Percentiles rank a stretch among this genome's conserved stretches.
phyloP scores from a whole-genome alignment of 2,888 invertebrate species.

The Glaucopsyche alexis region DNA sequence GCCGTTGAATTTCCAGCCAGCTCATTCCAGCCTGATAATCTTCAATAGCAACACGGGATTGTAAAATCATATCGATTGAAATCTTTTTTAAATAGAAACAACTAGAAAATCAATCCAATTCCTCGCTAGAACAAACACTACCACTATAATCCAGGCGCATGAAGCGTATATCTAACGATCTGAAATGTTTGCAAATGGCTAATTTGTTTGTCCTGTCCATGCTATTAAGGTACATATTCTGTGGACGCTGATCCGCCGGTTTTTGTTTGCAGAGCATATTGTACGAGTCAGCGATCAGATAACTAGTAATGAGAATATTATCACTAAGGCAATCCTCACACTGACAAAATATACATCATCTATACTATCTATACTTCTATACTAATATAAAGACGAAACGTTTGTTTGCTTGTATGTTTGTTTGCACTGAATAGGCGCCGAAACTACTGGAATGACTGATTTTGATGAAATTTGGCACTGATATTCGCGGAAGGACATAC shows the following conservation, averaged over 20 bases:
- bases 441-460: too few relatives aligned
- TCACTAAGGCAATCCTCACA: neutral
- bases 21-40: too few relatives aligned
- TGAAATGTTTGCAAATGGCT: constrained; percentile 17
- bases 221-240: neutral
- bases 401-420: too few relatives aligned
- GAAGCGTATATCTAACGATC: neutral
- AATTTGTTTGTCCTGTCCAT: constrained; percentile 2
- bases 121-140: neutral
- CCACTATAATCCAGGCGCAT: neutral
- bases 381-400: too few relatives aligned
- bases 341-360: neutral
- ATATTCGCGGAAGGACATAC: too few relatives aligned
- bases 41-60: too few relatives aligned
- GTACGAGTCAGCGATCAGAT: neutral
- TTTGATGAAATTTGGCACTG: too few relatives aligned
- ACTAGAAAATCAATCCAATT: neutral
- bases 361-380: too few relatives aligned
- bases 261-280: neutral
- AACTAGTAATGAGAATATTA: neutral
- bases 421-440: too few relatives aligned
- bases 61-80: too few relatives aligned
- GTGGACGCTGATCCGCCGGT: neutral
- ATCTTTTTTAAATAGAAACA: neutral
- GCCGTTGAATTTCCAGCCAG: too few relatives aligned